phyloP scores from a whole-genome alignment of 2,113 vertebrate species.

The Hiodon alosoides region DNA sequence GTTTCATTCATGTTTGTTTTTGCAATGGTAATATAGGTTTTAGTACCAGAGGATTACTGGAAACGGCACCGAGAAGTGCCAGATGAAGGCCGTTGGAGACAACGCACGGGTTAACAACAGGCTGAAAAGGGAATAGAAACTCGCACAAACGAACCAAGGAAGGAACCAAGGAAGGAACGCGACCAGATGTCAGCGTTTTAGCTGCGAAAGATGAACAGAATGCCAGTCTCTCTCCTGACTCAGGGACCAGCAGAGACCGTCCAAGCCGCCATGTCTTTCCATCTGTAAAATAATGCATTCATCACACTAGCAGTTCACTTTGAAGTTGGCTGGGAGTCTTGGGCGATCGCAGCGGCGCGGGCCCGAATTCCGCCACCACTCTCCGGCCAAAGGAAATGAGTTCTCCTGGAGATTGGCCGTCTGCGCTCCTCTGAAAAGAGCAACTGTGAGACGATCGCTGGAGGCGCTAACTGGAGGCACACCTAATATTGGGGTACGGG shows the following conservation, averaged over 20 bases:
- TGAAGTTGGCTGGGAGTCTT: neutral
- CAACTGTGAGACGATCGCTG: too few relatives aligned
- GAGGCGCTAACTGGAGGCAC: too few relatives aligned
- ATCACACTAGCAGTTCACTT: neutral
- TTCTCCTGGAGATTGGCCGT: too few relatives aligned
- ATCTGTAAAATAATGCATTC: neutral
- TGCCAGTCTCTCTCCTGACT: neutral
- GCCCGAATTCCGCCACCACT: too few relatives aligned
- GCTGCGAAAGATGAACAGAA: neutral
- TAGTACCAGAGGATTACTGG: constrained; percentile 15
- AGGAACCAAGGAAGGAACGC: neutral
- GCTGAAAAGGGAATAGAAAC: neutral
- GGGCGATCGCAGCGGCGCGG: too few relatives aligned
- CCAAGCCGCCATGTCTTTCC: neutral
- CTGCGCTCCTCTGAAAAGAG: too few relatives aligned
- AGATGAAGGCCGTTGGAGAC: neutral
- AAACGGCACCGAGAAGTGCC: neutral
- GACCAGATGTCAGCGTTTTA: neutral
- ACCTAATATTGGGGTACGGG: too few relatives aligned
- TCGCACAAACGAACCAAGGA: neutral
- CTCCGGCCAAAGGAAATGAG: too few relatives aligned
- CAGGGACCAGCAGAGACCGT: neutral
- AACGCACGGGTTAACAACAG: neutral
- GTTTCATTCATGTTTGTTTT: constrained; percentile 55
- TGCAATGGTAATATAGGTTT: constrained; percentile 33